A percentile compares a stretch with the other conserved stretches of the same genome.
These are phyloP conservation scores for Microcebus ravelobensis DNA, from an alignment of 2,113 vertebrate species.

Conservation along the genomic window DNA sequence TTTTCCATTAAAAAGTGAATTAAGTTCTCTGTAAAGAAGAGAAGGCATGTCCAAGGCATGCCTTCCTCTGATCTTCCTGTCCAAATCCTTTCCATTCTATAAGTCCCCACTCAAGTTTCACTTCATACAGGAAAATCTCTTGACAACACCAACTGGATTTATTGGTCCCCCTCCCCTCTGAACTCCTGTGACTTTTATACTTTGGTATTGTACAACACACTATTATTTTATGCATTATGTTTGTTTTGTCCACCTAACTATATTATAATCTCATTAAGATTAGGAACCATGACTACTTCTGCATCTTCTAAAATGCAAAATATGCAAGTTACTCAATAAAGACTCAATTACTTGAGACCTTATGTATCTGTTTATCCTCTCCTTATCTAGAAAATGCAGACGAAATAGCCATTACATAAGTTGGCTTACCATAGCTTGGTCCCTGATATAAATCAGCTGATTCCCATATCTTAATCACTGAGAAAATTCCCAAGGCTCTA, in stretches of 20 bases:
- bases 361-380: slow-evolving; percentile 39
- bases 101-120: slow-evolving; percentile 16
- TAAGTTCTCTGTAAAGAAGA: slow-evolving; percentile 29
- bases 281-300: slow-evolving; percentile 21
- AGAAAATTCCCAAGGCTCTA: slow-evolving; percentile 34
- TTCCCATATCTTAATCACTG: slow-evolving; percentile 41
- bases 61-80: slow-evolving; percentile 9
- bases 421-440: slow-evolving; percentile 18
- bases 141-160: neutral
- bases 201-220: neutral
- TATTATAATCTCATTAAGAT: slow-evolving; percentile 33
- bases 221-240: slow-evolving; percentile 33
- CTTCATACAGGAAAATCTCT: slow-evolving; percentile 21
- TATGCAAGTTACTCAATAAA: slow-evolving; percentile 35
- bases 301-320: neutral
- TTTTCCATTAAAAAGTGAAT: slow-evolving; percentile 50
- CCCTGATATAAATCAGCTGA: slow-evolving; percentile 20
- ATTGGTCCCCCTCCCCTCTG: slow-evolving; percentile 18
- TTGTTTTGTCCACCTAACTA: slow-evolving; percentile 23
- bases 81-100: slow-evolving; percentile 32
- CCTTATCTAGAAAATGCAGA: slow-evolving; percentile 25
- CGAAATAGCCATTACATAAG: slow-evolving; percentile 13
- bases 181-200: neutral
- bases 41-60: neutral
- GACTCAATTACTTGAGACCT: slow-evolving; percentile 14